Conservation (phyloP, 2,113 vertebrate genomes). For the Forbesichthys papilliferus region DNA sequence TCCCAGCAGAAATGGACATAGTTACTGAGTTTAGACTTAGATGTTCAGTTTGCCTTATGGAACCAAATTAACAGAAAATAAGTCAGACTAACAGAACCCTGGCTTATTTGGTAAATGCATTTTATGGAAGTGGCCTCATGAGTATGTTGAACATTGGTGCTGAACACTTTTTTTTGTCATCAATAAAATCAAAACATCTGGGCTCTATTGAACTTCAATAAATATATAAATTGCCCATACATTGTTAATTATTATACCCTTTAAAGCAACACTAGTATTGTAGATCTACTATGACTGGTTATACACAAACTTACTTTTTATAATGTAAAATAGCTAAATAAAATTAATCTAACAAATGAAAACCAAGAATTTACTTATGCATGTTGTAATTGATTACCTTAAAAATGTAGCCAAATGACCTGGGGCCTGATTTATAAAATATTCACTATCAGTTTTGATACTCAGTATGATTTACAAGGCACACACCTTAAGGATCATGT, state of each 20-base stretch:
- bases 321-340: constrained; percentile 52
- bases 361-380: constrained; percentile 43
- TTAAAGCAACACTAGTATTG: constrained; percentile 37
- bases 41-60: no score
- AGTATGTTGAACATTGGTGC: not conserved
- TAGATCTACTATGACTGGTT: constrained; percentile 42
- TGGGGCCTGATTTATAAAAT: no score
- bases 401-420: no score
- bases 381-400: not conserved
- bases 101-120: no score
- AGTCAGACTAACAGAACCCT: no score
- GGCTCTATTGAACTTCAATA: constrained; percentile 69
- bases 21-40: no score
- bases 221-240: constrained; percentile 80
- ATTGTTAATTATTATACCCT: constrained; percentile 50
- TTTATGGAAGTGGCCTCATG: not conserved
- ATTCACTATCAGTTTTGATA: no score
- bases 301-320: constrained; percentile 55
- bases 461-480: no score
- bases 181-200: constrained; percentile 35
- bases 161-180: not conserved
- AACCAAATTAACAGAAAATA: no score
- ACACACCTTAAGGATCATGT: no score
- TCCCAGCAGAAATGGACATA: no score
- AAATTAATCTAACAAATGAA: constrained; percentile 39